Conservation (phyloP, 2,113 vertebrate species). For the Mormoops blainvillei region DNA sequence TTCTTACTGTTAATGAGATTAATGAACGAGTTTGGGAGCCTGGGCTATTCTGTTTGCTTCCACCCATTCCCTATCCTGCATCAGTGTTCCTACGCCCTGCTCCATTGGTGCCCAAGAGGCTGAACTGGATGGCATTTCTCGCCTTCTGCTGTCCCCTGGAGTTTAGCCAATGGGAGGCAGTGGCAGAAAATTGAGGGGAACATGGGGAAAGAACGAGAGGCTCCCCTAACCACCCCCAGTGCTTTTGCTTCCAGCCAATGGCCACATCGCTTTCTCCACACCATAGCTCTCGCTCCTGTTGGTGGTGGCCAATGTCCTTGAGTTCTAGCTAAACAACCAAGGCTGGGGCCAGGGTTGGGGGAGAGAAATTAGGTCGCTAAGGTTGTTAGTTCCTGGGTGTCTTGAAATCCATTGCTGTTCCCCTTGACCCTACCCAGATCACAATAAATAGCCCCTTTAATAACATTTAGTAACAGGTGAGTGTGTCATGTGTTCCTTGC, state of each 20-base stretch:
- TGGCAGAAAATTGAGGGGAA: background rate
- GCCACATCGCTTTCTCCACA: fast-evolving
- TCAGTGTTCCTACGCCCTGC: background rate
- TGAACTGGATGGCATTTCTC: background rate
- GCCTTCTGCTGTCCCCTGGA: too few species aligned
- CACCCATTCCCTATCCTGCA: too few species aligned
- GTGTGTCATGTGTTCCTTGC: background rate
- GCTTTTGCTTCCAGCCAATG: background rate
- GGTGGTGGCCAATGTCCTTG: background rate
- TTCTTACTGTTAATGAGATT: background rate
- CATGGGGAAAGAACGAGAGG: background rate
- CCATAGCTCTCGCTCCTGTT: background rate
- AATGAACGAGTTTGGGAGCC: background rate
- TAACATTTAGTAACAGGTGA: background rate
- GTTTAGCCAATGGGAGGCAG: background rate
- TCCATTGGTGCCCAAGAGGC: background rate
- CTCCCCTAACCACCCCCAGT: background rate
- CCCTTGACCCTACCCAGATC: background rate
- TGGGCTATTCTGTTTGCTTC: background rate
- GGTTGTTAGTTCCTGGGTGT: background rate
- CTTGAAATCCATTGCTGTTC: background rate
- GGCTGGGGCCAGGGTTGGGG: background rate
- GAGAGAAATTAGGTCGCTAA: background rate
- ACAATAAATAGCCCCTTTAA: background rate
- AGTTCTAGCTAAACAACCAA: background rate